Base-by-base conservation (phyloP, 2,888 invertebrate genomes). In the Epirrhoe tristata region DNA sequence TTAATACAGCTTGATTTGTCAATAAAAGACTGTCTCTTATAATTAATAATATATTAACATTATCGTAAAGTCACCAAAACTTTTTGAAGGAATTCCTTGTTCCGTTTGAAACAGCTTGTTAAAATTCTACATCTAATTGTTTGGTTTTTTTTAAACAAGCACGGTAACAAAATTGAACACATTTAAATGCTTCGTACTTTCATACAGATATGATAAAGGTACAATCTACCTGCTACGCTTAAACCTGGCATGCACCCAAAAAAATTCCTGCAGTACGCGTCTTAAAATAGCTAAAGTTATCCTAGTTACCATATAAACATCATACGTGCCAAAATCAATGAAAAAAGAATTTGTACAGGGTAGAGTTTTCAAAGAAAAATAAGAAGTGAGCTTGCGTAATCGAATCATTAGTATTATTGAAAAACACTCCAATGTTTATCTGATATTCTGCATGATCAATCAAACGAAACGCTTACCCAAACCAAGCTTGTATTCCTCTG, bases 401-500 rank as follows among this genome's bases (percentile, higher is more conserved):
- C 39, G 5, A 43, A 43, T 43, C 2, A 43, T 43, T 43, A 43
- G 39, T 12, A 43, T 43, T 24, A 24, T 24, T 24, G 12, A 43
- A 39, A 43, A 39, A 39, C 10, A 39, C 10, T 12, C 39, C 5
- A 12, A 36, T 36, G 36, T 16, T 48, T 48, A 7, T 48, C 16
- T 16, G 14, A 16, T 16, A 14, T 48, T 48, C 48, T 16, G 48
- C 48, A 17, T 52, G 31, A 36, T 59, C 58, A 59, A 39, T 43
- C 39, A 52, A 52, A 53, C 14, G 16, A 16, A 36, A 48, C 48
- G 48, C 7, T 16, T 16, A 48, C 12, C 32, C 48, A 61, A 55
- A 16, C 32, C 31, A 46, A 34, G 5, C 61, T 12, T 7, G 24
- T 43, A 43, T 5, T 52, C 39, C 14, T 52, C 14, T 39, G 43